Conservation (phyloP, 1,140 invertebrate species). For the Trichonephila inaurata region DNA sequence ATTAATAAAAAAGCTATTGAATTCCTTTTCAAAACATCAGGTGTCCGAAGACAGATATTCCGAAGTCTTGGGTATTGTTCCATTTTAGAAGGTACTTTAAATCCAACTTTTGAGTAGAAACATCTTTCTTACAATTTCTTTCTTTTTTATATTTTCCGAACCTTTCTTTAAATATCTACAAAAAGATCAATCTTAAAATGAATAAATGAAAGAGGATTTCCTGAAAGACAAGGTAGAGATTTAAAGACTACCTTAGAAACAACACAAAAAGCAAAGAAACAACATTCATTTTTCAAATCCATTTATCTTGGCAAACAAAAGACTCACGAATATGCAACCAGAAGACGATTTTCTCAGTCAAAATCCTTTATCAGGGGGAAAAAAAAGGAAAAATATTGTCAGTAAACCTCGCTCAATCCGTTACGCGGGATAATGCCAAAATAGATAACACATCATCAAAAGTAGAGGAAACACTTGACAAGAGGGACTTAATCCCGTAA, state of each 20-base stretch:
- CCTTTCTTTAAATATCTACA: too few relatives aligned
- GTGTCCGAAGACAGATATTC: too few relatives aligned
- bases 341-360: background rate
- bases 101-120: too few relatives aligned
- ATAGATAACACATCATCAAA: conserved; percentile 45
- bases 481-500: conserved; percentile 26
- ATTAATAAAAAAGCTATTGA: too few relatives aligned
- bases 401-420: background rate
- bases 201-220: background rate
- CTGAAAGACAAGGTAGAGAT: background rate
- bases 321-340: background rate
- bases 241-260: background rate
- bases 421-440: background rate
- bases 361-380: background rate
- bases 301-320: background rate
- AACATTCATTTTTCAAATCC: conserved; percentile 35
- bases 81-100: too few relatives aligned
- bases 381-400: background rate
- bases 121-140: too few relatives aligned
- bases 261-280: background rate
- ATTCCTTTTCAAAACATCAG: too few relatives aligned
- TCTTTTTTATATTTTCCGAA: too few relatives aligned
- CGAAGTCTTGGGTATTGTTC: too few relatives aligned
- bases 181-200: background rate
- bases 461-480: background rate